Conservation (phyloP, 2,888 invertebrate genomes). For the Koerneria pararmatus region DNA sequence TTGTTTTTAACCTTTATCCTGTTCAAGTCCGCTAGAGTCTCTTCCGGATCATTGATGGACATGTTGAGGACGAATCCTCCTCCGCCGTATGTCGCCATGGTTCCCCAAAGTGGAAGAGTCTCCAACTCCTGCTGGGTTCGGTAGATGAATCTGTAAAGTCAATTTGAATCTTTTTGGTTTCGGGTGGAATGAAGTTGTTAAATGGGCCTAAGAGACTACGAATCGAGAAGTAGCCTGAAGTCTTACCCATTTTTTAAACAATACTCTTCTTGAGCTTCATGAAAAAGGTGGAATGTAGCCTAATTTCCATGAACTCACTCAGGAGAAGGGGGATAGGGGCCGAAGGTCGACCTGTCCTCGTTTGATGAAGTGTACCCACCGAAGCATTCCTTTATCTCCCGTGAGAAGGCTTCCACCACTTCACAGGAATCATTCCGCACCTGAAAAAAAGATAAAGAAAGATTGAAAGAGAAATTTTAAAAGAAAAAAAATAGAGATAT, state of each 20-base stretch:
- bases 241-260: not conserved
- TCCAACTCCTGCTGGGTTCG: slow-evolving; percentile 53
- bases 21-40: slow-evolving; percentile 1
- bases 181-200: no score
- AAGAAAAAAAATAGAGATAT: no score
- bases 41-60: slow-evolving; percentile 21
- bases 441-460: no score
- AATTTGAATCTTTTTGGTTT: not conserved
- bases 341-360: slow-evolving; percentile 67
- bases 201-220: no score
- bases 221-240: no score
- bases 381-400: slow-evolving; percentile 69
- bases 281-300: not conserved
- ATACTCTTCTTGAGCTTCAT: slow-evolving; percentile 14
- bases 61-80: slow-evolving; percentile 61
- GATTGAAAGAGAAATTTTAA: no score
- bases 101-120: slow-evolving; percentile 59
- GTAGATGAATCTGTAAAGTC: slow-evolving; percentile 59
- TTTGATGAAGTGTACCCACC: slow-evolving; percentile 65
- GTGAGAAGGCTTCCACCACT: slow-evolving; percentile 68
- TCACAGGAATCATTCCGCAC: slow-evolving; percentile 69
- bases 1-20: not conserved
- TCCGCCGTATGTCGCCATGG: slow-evolving; percentile 61
- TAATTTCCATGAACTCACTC: slow-evolving; percentile 47
- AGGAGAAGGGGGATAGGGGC: no score